phyloP scores from a whole-genome alignment of 2,888 invertebrate genomes.

The Microdon myrmicae region DNA sequence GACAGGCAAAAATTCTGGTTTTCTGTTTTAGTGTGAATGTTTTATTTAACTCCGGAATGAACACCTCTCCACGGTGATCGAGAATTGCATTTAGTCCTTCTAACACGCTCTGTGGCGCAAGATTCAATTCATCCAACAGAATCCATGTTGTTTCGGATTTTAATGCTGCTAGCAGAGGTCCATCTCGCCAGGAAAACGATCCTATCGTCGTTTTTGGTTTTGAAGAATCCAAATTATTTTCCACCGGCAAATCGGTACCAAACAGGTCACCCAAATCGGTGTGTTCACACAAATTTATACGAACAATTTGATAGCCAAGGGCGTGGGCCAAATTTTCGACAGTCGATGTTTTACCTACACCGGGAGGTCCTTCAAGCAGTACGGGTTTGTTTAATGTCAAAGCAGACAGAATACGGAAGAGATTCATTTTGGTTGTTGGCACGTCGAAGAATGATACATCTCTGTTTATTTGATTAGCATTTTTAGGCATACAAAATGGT shows the following conservation, averaged over 20 bases:
- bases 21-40: conserved; percentile 80
- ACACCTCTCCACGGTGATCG: conserved; percentile 96
- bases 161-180: conserved; percentile 91
- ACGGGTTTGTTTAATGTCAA: conserved; percentile 92
- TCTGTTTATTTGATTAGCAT: conserved; percentile 47
- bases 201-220: conserved; percentile 71
- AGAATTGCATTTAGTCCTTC: conserved; percentile 99
- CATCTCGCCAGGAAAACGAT: conserved; percentile 95
- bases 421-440: conserved; percentile 83
- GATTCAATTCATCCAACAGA: conserved; percentile 95
- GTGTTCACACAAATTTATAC: conserved; percentile 98
- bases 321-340: conserved; percentile 88
- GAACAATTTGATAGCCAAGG: conserved; percentile 83
- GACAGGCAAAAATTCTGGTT: conserved; percentile 95
- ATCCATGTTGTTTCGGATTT: conserved; percentile 93
- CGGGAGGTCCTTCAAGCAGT: conserved; percentile 95
- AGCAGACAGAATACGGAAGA: conserved; percentile 85
- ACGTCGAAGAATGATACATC: conserved; percentile 78
- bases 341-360: conserved; percentile 97
- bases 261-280: conserved; percentile 99
- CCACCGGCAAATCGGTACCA: conserved; percentile 95
- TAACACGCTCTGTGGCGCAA: conserved; percentile 97
- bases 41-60: conserved; percentile 91
- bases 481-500: conserved; percentile 75
- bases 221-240: conserved; percentile 72